phyloP scores from a whole-genome alignment of 1,140 invertebrate genomes.

The Lepidurus arcticus region DNA sequence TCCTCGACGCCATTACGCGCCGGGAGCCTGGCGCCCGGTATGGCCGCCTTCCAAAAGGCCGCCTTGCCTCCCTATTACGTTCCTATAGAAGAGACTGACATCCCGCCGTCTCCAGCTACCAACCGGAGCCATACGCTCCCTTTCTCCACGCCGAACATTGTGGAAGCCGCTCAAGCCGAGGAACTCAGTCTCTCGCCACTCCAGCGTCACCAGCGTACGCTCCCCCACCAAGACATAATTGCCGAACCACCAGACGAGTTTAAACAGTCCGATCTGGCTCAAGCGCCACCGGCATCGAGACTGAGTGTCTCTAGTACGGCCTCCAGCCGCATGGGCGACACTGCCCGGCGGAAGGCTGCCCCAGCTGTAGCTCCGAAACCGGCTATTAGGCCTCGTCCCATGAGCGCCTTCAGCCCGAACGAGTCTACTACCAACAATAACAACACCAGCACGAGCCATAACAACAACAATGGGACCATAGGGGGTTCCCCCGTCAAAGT shows the following conservation, averaged over 20 bases:
- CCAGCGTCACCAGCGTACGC: not conserved
- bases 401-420: conserved; percentile 34
- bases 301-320: conserved; percentile 22
- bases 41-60: conserved; percentile 13
- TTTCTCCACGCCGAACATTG: conserved; percentile 35
- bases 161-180: conserved; percentile 35
- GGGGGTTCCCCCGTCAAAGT: conserved; percentile 37
- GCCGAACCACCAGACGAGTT: conserved; percentile 31
- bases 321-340: conserved; percentile 29
- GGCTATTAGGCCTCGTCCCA: conserved; percentile 30
- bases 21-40: not conserved
- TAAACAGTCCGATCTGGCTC: conserved; percentile 30
- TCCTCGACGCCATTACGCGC: not conserved
- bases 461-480: not conserved
- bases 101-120: conserved; percentile 30
- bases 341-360: conserved; percentile 23
- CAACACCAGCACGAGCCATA: too few species aligned
- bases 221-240: conserved; percentile 31
- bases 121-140: conserved; percentile 25
- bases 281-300: not conserved
- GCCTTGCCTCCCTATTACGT: conserved; percentile 38
- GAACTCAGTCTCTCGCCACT: conserved; percentile 22
- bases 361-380: conserved; percentile 31
- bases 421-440: conserved; percentile 6
- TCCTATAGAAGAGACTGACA: conserved; percentile 35